Percentiles rank a stretch among this genome's conserved stretches.
These are phyloP conservation scores for Indri indri DNA, from an alignment of 2,113 vertebrate genomes.

Conservation along the genomic window DNA sequence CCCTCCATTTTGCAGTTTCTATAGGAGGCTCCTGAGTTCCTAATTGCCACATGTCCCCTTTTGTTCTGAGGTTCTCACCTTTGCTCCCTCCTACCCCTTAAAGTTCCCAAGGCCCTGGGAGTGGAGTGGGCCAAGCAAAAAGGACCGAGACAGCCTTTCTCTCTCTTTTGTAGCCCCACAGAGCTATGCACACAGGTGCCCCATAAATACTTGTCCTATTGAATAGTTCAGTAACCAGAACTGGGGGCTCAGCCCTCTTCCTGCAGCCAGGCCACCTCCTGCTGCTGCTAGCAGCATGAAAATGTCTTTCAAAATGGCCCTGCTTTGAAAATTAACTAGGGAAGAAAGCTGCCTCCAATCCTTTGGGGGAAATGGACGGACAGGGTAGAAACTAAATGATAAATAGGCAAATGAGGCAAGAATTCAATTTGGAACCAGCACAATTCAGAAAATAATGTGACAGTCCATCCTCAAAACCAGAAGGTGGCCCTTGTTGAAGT, in stretches of 20 bases:
- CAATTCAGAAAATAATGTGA: not conserved
- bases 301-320: constrained; percentile 45
- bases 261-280: not conserved
- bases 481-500: not conserved
- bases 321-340: constrained; percentile 61
- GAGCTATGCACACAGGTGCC: constrained; percentile 29
- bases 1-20: not conserved
- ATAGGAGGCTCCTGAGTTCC: constrained; percentile 26
- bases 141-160: constrained; percentile 37
- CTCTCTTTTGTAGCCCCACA: constrained; percentile 34
- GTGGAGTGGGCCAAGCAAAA: constrained; percentile 1
- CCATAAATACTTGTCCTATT: constrained; percentile 41
- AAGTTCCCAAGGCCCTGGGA: constrained; percentile 28
- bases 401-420: constrained; percentile 25
- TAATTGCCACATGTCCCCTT: constrained; percentile 55
- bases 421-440: not conserved
- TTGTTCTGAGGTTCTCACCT: constrained; percentile 52
- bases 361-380: not conserved
- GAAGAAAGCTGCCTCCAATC: constrained; percentile 10
- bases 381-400: not conserved
- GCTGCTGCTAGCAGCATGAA: not conserved
- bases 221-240: constrained; percentile 60
- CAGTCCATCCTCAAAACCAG: not conserved
- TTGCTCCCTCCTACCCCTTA: constrained; percentile 30
- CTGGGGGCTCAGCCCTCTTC: not conserved